Evolutionary conservation across 2,797 vertebrate species (phyloP).

Genomic region (Phrynocephalus guinanensis): DNA sequence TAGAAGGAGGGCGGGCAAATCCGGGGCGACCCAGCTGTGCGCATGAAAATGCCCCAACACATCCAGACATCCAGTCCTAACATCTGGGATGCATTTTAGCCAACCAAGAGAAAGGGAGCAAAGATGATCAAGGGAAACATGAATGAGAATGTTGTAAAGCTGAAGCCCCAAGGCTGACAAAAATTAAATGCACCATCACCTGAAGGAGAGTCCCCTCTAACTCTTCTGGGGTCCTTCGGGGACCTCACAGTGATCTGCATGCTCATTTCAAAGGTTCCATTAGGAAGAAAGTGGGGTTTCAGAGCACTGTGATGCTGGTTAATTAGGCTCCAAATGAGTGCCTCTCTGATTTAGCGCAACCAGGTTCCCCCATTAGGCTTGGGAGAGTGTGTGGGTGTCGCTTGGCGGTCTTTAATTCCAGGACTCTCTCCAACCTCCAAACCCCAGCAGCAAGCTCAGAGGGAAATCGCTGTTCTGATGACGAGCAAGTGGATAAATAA

Average conservation of each 20-base stretch:
- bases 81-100: background rate
- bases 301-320: conserved; percentile 29
- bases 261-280: background rate
- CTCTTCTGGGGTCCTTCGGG: background rate
- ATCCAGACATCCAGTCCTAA: background rate
- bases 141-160: background rate
- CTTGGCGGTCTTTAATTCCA: conserved; percentile 17
- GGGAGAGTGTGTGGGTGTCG: background rate
- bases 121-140: background rate
- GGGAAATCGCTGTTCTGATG: background rate
- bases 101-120: too few relatives aligned
- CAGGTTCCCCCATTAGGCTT: conserved; percentile 15
- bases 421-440: background rate
- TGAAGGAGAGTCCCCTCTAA: too few relatives aligned
- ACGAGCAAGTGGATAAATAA: conserved; percentile 24
- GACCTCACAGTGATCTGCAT: background rate
- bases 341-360: conserved; percentile 31
- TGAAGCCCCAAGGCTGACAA: background rate
- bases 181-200: too few relatives aligned
- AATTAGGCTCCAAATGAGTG: conserved; percentile 15
- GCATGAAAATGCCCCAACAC: background rate
- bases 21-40: background rate
- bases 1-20: background rate
- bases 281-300: conserved; percentile 4
- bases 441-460: background rate